phyloP scores from a whole-genome alignment of 2,888 invertebrate species.

The Branchellion lobata region DNA sequence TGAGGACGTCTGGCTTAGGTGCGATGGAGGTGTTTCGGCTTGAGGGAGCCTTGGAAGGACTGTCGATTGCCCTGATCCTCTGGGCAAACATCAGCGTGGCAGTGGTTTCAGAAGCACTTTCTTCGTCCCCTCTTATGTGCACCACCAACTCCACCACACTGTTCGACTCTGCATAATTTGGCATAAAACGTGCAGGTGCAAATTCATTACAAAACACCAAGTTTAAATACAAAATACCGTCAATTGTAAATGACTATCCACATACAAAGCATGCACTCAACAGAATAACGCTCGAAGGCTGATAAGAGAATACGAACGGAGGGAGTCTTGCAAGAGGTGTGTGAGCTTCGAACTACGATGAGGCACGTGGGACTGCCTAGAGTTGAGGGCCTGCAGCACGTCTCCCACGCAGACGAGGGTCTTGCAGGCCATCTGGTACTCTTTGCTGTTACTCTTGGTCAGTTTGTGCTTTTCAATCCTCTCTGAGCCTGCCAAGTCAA shows the following conservation, averaged over 20 bases:
- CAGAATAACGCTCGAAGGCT: too few species aligned
- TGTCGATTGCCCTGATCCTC: slow-evolving; percentile 31
- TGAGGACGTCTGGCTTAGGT: slow-evolving; percentile 8
- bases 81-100: slow-evolving; percentile 44
- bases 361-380: slow-evolving; percentile 44
- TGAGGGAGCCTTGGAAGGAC: not conserved
- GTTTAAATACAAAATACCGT: too few species aligned
- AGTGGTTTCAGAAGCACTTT: slow-evolving; percentile 42
- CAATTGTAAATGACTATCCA: too few species aligned
- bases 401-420: slow-evolving; percentile 46
- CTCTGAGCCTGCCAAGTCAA: slow-evolving; percentile 46
- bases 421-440: slow-evolving; percentile 41
- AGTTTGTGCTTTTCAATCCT: slow-evolving; percentile 39
- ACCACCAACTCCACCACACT: slow-evolving; percentile 20
- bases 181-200: too few species aligned
- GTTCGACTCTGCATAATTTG: slow-evolving; percentile 1
- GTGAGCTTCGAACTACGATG: slow-evolving; percentile 43
- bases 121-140: slow-evolving; percentile 16
- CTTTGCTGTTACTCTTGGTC: slow-evolving; percentile 39
- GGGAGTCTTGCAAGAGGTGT: slow-evolving; percentile 44
- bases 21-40: slow-evolving; percentile 8
- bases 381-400: slow-evolving; percentile 42
- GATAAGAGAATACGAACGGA: slow-evolving; percentile 21
- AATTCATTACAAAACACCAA: too few species aligned
- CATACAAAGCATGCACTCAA: too few species aligned